Conservation (phyloP, 2,797 vertebrate genomes). For the Hapalemur alaotrensis region DNA sequence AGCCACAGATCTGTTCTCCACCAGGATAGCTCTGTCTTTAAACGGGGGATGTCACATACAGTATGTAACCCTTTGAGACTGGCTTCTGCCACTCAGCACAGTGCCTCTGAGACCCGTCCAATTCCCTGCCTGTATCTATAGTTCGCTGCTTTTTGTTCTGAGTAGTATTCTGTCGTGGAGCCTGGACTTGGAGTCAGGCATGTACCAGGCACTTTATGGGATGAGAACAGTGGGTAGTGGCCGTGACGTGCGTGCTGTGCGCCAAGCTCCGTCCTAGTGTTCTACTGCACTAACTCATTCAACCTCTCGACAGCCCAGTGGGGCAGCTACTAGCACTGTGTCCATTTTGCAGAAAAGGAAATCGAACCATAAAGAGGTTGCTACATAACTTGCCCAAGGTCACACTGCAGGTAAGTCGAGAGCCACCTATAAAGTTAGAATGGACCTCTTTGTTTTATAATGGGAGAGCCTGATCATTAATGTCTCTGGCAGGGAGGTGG, state of each 20-base stretch:
- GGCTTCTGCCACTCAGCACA: not conserved
- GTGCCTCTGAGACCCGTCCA: not conserved
- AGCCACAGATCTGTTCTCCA: not conserved
- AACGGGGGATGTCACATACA: not conserved
- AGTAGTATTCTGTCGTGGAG: not conserved
- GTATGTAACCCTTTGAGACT: not conserved
- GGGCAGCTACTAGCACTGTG: rapidly evolving
- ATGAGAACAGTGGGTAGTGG: not conserved
- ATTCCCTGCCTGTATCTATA: not conserved
- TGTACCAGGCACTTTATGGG: not conserved
- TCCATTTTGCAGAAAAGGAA: not conserved
- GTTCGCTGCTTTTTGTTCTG: not conserved
- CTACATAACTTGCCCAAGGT: not conserved
- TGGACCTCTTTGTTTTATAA: not conserved
- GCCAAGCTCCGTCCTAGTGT: not conserved
- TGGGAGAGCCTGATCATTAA: not conserved
- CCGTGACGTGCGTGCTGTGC: not conserved
- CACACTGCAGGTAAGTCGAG: not conserved
- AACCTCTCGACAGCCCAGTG: not conserved
- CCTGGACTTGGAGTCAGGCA: rapidly evolving
- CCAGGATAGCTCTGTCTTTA: not conserved
- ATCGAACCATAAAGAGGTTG: not conserved
- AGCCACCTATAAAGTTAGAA: not conserved
- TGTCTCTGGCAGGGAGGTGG: not conserved
- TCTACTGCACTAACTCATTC: not conserved